phyloP scores from a whole-genome alignment of 2,113 vertebrate species.

The Hemibates koningsi region DNA sequence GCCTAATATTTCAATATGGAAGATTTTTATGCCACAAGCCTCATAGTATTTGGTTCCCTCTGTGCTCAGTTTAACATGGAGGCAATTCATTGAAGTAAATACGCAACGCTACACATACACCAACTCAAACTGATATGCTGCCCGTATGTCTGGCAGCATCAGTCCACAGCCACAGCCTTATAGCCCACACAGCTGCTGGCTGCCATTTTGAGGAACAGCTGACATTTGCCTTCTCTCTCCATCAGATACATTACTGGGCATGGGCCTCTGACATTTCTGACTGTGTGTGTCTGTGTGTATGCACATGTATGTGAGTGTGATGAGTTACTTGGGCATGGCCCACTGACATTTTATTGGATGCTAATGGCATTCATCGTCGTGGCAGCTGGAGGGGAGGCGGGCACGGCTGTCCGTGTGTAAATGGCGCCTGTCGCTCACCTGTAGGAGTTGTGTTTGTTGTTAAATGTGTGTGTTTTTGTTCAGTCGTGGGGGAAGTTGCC shows the following conservation, averaged over 20 bases:
- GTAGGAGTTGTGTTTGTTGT: not conserved
- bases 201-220: constrained; percentile 69
- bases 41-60: not conserved
- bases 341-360: constrained; percentile 67
- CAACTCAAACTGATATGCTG: not conserved
- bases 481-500: not conserved
- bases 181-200: constrained; percentile 45
- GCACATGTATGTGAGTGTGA: constrained; percentile 23
- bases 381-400: constrained; percentile 40
- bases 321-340: constrained; percentile 53
- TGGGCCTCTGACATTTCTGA: constrained; percentile 64
- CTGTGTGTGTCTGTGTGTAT: constrained; percentile 20
- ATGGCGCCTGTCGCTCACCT: constrained; percentile 58
- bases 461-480: not conserved
- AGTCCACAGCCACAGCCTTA: constrained; percentile 6
- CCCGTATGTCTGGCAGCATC: constrained; percentile 1
- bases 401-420: constrained; percentile 32
- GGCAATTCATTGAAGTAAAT: not conserved
- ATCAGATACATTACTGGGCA: constrained; percentile 67
- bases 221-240: constrained; percentile 67
- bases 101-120: not conserved
- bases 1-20: not conserved
- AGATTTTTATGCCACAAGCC: not conserved
- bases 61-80: not conserved
- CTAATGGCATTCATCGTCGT: constrained; percentile 62